Conservation (phyloP, 2,113 vertebrate species). For the Sinocyclocheilus maitianheensis region DNA sequence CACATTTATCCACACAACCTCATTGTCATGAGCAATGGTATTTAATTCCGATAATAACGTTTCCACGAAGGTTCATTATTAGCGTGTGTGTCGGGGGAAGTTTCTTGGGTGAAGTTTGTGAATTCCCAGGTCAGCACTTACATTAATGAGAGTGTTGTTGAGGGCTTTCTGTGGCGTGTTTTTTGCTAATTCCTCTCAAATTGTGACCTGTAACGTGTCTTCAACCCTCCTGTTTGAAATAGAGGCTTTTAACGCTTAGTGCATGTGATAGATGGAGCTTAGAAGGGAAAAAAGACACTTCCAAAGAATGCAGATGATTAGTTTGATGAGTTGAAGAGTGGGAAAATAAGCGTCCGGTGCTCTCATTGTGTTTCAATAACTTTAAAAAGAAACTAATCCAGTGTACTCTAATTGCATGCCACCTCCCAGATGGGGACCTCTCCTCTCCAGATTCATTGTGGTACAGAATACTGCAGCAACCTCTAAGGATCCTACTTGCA, state of each 20-base stretch:
- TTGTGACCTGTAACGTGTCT: constrained; percentile 38
- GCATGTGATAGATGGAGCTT: constrained; percentile 48
- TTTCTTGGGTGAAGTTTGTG: constrained; percentile 39
- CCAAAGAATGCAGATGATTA: constrained; percentile 66
- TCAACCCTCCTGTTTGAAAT: constrained; percentile 39
- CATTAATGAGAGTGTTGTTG: constrained; percentile 30
- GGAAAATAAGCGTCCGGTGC: constrained; percentile 58
- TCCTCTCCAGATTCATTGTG: constrained; percentile 64
- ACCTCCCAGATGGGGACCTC: constrained; percentile 68
- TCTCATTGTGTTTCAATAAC: constrained; percentile 71
- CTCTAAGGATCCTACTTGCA: constrained; percentile 65
- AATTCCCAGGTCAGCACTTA: constrained; percentile 53
- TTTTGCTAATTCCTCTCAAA: constrained; percentile 46
- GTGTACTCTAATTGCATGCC: constrained; percentile 77
- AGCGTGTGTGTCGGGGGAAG: background rate
- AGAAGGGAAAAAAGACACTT: constrained; percentile 5
- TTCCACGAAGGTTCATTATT: constrained; percentile 28
- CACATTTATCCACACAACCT: constrained; percentile 25
- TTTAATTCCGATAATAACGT: constrained; percentile 25
- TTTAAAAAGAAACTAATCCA: constrained; percentile 78
- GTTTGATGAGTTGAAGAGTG: constrained; percentile 44
- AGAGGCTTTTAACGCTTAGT: constrained; percentile 36
- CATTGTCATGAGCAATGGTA: constrained; percentile 38
- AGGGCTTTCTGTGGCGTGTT: background rate
- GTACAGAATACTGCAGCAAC: constrained; percentile 67